A percentile compares a stretch with the other conserved stretches of the same genome.
Conservation (phyloP, 2,797 vertebrate species). For the Thalassophryne amazonica region DNA sequence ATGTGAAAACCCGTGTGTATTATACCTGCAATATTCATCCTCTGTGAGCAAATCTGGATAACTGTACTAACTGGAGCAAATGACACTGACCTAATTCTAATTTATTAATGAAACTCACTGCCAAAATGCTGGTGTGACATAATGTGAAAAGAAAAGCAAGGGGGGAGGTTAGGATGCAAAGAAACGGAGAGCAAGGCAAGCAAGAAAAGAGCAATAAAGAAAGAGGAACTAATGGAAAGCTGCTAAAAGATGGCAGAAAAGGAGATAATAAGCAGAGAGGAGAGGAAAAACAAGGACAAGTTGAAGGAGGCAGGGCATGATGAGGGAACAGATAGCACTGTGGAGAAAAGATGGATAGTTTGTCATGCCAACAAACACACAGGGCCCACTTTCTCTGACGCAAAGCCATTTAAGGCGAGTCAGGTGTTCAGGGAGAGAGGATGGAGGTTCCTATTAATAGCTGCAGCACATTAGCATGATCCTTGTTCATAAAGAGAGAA, state of each 20-base stretch:
- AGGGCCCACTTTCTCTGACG: constrained; percentile 15
- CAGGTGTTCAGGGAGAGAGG: constrained; percentile 38
- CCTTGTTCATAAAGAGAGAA: background rate
- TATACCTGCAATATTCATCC: no score
- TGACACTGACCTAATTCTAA: no score
- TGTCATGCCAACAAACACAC: constrained; percentile 2
- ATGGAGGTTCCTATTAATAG: constrained; percentile 47
- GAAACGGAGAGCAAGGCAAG: background rate
- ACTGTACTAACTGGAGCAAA: no score
- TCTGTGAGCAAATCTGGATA: no score
- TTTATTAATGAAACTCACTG: no score
- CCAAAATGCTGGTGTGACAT: no score
- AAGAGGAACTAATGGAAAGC: background rate
- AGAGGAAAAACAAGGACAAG: background rate
- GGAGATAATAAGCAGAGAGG: background rate
- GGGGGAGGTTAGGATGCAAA: background rate
- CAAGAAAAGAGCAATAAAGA: constrained; percentile 21
- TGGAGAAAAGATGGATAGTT: constrained; percentile 2
- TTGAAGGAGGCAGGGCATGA: background rate
- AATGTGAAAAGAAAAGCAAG: background rate
- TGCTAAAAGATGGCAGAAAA: background rate
- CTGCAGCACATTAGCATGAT: constrained; percentile 34
- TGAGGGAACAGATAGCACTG: constrained; percentile 1
- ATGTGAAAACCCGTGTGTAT: no score
- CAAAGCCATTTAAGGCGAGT: constrained; percentile 33